phyloP scores from a whole-genome alignment of 2,113 vertebrate genomes.

The Alosa alosa region DNA sequence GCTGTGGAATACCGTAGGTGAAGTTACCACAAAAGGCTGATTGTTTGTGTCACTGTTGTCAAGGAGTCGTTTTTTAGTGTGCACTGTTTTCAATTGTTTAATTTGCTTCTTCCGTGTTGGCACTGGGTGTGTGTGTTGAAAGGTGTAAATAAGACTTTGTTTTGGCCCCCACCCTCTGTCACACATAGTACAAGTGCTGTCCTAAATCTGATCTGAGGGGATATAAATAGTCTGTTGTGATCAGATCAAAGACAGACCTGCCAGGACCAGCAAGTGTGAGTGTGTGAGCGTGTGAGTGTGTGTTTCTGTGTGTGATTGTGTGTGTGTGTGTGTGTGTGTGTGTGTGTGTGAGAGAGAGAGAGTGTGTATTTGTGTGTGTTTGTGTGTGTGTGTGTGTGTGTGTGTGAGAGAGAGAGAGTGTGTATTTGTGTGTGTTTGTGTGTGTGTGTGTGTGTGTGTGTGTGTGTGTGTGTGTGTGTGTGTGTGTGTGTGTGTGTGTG shows the following conservation, averaged over 20 bases:
- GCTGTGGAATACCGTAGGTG: too few relatives aligned
- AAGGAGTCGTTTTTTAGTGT: too few relatives aligned
- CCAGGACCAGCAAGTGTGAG: conserved; percentile 51
- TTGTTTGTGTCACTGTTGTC: too few relatives aligned
- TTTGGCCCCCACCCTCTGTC: conserved; percentile 49
- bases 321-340: conserved; percentile 48
- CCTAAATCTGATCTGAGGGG: conserved; percentile 59
- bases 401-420: conserved; percentile 42
- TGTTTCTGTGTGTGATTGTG: conserved; percentile 3
- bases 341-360: conserved; percentile 43
- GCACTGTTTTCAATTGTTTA: too few relatives aligned
- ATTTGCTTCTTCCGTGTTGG: too few relatives aligned
- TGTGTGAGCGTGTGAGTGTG: conserved; percentile 44
- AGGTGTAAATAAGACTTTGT: conserved; percentile 37
- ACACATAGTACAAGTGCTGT: neutral
- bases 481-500: conserved; percentile 48
- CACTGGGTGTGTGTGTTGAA: neutral
- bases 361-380: conserved; percentile 4
- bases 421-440: neutral
- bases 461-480: conserved; percentile 49
- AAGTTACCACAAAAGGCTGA: too few relatives aligned
- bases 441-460: conserved; percentile 14
- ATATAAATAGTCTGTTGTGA: conserved; percentile 65
- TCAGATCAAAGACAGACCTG: conserved; percentile 60
- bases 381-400: conserved; percentile 19